Percentiles rank a stretch among this genome's conserved stretches.
These are phyloP conservation scores for Coenonympha glycerion DNA, from an alignment of 2,888 invertebrate species.

Conservation along the genomic window DNA sequence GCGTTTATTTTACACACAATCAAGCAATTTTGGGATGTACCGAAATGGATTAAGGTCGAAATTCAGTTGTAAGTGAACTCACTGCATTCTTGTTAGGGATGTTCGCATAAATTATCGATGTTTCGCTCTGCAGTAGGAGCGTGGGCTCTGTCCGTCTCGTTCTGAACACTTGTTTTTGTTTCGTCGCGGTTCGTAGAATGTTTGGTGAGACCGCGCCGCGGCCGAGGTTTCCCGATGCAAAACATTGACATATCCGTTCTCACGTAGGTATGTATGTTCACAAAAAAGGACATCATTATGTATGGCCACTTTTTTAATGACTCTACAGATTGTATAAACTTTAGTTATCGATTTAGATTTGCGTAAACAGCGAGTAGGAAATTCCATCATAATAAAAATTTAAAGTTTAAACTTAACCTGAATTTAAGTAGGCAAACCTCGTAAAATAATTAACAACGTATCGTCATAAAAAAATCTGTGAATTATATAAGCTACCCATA, in stretches of 20 bases:
- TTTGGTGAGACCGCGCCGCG: slow-evolving; percentile 47
- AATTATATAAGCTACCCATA: too few relatives aligned
- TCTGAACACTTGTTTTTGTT: slow-evolving; percentile 70
- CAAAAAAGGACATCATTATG: background rate
- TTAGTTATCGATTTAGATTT: too few relatives aligned
- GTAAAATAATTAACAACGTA: too few relatives aligned
- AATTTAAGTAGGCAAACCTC: too few relatives aligned
- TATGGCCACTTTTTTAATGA: too few relatives aligned
- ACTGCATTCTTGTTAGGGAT: slow-evolving; percentile 72
- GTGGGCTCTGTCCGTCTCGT: slow-evolving; percentile 55
- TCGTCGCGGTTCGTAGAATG: slow-evolving; percentile 50
- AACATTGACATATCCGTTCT: slow-evolving; percentile 35
- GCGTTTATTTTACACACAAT: slow-evolving; percentile 43
- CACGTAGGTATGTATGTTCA: slow-evolving; percentile 9
- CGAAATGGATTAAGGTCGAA: slow-evolving; percentile 18
- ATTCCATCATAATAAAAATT: too few relatives aligned
- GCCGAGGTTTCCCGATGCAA: slow-evolving; percentile 44
- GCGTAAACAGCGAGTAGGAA: too few relatives aligned
- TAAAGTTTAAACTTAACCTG: too few relatives aligned
- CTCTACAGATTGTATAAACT: too few relatives aligned
- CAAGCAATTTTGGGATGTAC: slow-evolving; percentile 35
- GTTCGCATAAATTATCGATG: slow-evolving; percentile 75
- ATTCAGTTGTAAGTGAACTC: slow-evolving; percentile 29
- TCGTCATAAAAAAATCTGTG: too few relatives aligned
- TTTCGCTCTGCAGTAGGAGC: slow-evolving; percentile 56